Percentiles rank a stretch among this genome's conserved stretches.
These are phyloP conservation scores for Halcyon malimbica DNA, from an alignment of 2,113 vertebrate species.

Conservation along the genomic window DNA sequence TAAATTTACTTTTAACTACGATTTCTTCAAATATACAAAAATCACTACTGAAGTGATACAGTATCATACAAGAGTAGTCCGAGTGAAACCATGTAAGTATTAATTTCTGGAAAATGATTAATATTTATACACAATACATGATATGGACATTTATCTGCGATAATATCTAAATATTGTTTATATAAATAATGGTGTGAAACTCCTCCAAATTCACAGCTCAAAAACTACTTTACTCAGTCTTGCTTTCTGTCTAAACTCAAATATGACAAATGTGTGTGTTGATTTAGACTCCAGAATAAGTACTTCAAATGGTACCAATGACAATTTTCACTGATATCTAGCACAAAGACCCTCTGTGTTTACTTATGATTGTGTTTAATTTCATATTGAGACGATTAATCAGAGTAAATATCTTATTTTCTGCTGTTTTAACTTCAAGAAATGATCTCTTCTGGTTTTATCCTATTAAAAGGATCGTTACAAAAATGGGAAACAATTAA, in stretches of 20 bases:
- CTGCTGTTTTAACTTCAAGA: slow-evolving; percentile 83
- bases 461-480: slow-evolving; percentile 82
- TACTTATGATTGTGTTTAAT: slow-evolving; percentile 66
- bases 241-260: neutral
- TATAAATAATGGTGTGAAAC: neutral
- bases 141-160: neutral
- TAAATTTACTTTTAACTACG: neutral
- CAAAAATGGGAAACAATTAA: slow-evolving; percentile 86
- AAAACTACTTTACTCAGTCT: neutral
- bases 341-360: slow-evolving; percentile 35
- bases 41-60: neutral
- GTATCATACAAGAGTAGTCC: neutral
- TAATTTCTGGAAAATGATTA: neutral
- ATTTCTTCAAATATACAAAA: neutral
- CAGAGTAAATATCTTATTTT: slow-evolving; percentile 79
- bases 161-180: neutral
- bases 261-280: neutral
- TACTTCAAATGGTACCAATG: neutral
- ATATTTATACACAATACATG: neutral
- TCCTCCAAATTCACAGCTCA: neutral
- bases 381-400: slow-evolving; percentile 79
- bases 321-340: slow-evolving; percentile 29
- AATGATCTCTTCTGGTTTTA: slow-evolving; percentile 80
- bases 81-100: neutral
- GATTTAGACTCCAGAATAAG: slow-evolving; percentile 9